A percentile compares a stretch with the other conserved stretches of the same genome.
Evolutionary conservation across 2,888 invertebrate genomes (phyloP).

Genomic region (Eupithecia exiguata): DNA sequence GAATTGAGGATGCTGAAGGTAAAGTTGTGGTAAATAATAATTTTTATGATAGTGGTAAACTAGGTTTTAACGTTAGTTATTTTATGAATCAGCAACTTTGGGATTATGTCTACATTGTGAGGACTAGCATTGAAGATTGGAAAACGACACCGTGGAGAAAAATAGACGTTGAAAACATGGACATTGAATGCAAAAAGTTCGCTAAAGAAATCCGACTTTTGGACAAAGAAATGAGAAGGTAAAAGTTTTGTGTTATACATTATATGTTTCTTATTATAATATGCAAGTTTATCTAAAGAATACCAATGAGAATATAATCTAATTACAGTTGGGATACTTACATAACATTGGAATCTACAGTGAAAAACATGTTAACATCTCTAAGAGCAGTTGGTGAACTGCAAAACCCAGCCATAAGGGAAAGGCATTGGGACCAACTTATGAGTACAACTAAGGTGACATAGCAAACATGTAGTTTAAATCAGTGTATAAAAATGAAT

Average conservation of each 20-base stretch:
- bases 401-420: slow-evolving; percentile 97
- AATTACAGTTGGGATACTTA: slow-evolving; percentile 93
- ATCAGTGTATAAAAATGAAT: slow-evolving; percentile 48
- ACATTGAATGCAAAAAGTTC: slow-evolving; percentile 98
- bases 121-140: slow-evolving; percentile 97
- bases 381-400: slow-evolving; percentile 96
- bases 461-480: slow-evolving; percentile 42
- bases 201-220: slow-evolving; percentile 95
- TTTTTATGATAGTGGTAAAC: background rate
- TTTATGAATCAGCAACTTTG: slow-evolving; percentile 90
- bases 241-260: slow-evolving; percentile 4
- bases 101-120: slow-evolving; percentile 96
- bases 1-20: slow-evolving; percentile 95
- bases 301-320: background rate
- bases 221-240: slow-evolving; percentile 96
- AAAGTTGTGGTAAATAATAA: slow-evolving; percentile 24
- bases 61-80: background rate
- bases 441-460: slow-evolving; percentile 97
- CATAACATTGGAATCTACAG: slow-evolving; percentile 92
- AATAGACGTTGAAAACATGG: slow-evolving; percentile 99
- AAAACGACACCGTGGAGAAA: slow-evolving; percentile 98
- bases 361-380: slow-evolving; percentile 98
- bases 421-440: slow-evolving; percentile 98
- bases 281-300: background rate
- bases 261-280: background rate